A percentile compares a stretch with the other conserved stretches of the same genome.
phyloP scores from a whole-genome alignment of 2,113 vertebrate genomes.

The Trinectes maculatus region DNA sequence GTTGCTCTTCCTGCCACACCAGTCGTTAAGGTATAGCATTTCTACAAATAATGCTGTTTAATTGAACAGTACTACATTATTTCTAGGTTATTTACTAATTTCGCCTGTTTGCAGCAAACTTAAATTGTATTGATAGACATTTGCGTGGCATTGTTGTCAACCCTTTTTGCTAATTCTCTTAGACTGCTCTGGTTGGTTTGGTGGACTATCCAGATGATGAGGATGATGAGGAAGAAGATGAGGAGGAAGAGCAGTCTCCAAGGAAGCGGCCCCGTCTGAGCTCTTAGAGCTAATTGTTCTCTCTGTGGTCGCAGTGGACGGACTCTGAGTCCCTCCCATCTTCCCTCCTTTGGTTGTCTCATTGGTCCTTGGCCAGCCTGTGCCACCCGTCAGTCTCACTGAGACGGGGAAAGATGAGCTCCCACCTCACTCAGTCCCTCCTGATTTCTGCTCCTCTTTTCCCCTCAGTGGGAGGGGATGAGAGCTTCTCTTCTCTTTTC shows the following conservation, averaged over 20 bases:
- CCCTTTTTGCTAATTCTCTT: slow-evolving; percentile 24
- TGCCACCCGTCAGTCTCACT: slow-evolving; percentile 77
- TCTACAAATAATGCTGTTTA: neutral
- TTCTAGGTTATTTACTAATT: too few species aligned
- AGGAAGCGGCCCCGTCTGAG: slow-evolving; percentile 95
- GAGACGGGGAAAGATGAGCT: slow-evolving; percentile 69
- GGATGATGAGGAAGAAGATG: slow-evolving; percentile 91
- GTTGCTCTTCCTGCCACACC: slow-evolving; percentile 83
- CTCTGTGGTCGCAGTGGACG: slow-evolving; percentile 25
- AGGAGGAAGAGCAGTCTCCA: slow-evolving; percentile 88
- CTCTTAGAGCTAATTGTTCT: slow-evolving; percentile 84
- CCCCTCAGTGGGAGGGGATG: slow-evolving; percentile 42
- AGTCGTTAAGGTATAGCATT: slow-evolving; percentile 81
- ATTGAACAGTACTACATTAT: too few species aligned
- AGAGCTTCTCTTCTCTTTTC: slow-evolving; percentile 61
- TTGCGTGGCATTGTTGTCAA: too few species aligned
- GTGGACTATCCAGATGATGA: slow-evolving; percentile 99
- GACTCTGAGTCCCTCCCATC: slow-evolving; percentile 52
- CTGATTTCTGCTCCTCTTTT: slow-evolving; percentile 59
- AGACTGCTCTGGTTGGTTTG: slow-evolving; percentile 93
- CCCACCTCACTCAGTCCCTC: slow-evolving; percentile 76
- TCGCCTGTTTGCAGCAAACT: too few species aligned
- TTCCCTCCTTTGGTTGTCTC: slow-evolving; percentile 67
- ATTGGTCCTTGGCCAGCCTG: slow-evolving; percentile 83
- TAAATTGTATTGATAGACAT: neutral